Evolutionary conservation across 2,113 vertebrate genomes (phyloP), one percentile per base, ranked within the genome.

Genomic region (Accipiter virgatus): DNA sequence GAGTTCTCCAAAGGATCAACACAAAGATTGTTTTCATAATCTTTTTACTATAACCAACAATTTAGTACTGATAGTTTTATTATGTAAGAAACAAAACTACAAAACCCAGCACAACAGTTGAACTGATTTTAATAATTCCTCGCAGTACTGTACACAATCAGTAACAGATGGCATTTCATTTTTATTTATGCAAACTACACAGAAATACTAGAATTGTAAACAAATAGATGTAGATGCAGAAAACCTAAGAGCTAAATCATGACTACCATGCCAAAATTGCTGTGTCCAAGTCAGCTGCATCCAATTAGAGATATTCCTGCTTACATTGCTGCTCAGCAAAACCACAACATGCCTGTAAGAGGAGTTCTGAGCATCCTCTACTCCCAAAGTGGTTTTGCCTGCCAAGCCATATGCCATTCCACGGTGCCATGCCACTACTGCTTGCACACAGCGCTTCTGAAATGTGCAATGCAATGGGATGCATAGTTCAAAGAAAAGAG

Each of bases 141-240:
- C 10, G 13, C 25, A 62, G 42, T 50, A 81, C 42, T 50, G 36
- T 34, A 36, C 18, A 72, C 22, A 67, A 34, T 40, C 26, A 82
- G 26, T 42, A 94, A 67, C 62, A 91, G 78, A 94, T 25, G 56
- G 45, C n/a, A 58, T 86, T 95, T 87, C 2, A 3, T 71, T 88
- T 88, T 88, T 74, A 92, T 87, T 95, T 84, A 77, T 89, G 83
- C 55, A 85, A 85, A 88, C 65, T 68, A 34, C 43, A 86, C 12
- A 87, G 38, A 90, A 93, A 47, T 70, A 59, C 16, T 58, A 52
- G 27, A 91, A 75, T 53, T 77, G 26, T 72, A 84, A 87, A 88
- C 79, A 85, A 91, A 89, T 42, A 87, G 6, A 84, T 45, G 20
- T 32, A 66, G 53, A 75, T 77, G 23, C 11, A 32, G 87, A 80